Evolutionary conservation across 2,888 invertebrate genomes (phyloP).

Genomic region (Drosophila diplacantha): DNA sequence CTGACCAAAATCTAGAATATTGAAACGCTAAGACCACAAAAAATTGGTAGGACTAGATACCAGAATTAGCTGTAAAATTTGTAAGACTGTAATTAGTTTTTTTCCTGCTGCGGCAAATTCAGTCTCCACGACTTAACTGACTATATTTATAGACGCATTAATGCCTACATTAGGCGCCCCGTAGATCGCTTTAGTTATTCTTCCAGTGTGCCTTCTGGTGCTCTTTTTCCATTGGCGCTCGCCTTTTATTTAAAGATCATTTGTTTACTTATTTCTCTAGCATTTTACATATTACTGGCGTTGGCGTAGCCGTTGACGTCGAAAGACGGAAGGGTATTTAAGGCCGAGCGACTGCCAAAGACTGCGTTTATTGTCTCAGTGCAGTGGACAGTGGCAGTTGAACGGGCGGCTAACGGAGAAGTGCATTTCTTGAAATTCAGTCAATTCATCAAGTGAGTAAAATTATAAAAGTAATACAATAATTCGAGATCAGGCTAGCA

Average conservation of each 20-base stretch:
- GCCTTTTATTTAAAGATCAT: slow-evolving; percentile 32
- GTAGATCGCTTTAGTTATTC: not conserved
- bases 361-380: slow-evolving; percentile 40
- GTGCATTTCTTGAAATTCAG: slow-evolving; percentile 31
- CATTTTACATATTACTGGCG: slow-evolving; percentile 33
- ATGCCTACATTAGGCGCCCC: no score
- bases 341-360: slow-evolving; percentile 11
- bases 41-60: no score
- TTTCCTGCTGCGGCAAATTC: not conserved
- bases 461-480: not conserved
- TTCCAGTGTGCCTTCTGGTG: not conserved
- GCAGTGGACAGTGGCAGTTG: slow-evolving; percentile 41
- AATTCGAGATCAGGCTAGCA: not conserved
- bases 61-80: not conserved
- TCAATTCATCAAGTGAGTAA: slow-evolving; percentile 27
- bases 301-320: not conserved
- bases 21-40: no score
- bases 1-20: not conserved
- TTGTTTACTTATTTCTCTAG: slow-evolving; percentile 18
- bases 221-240: slow-evolving; percentile 4
- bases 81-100: not conserved
- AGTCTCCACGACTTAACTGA: no score
- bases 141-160: not conserved
- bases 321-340: slow-evolving; percentile 27
- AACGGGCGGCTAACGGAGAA: slow-evolving; percentile 18